Conservation (phyloP, 2,113 vertebrate species). For the Alaudala cheleensis region DNA sequence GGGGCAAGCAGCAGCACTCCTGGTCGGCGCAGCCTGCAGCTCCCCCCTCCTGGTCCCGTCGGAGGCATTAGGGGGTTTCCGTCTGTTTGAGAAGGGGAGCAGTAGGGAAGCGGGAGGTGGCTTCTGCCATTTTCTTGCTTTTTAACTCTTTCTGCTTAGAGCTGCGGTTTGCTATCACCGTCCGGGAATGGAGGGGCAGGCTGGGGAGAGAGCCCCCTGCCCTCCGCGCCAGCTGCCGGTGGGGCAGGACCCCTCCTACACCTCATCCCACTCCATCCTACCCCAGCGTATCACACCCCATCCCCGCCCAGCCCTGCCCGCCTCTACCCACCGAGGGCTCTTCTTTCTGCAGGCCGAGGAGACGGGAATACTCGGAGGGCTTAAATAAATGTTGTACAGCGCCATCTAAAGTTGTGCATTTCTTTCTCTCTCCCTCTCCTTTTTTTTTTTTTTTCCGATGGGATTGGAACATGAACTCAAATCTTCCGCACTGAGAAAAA, state of each 20-base stretch:
- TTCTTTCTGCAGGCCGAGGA: not conserved
- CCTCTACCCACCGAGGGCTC: not conserved
- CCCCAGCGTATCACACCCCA: not conserved
- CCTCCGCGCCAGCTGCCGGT: not conserved
- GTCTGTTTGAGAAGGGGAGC: too few species aligned
- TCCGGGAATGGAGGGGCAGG: not conserved
- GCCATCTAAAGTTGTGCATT: slow-evolving; percentile 54
- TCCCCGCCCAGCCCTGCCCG: not conserved
- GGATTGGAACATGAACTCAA: slow-evolving; percentile 26
- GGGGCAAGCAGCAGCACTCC: too few species aligned
- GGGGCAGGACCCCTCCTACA: not conserved
- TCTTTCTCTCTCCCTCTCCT: not conserved
- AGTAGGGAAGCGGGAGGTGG: not conserved
- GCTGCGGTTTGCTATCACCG: not conserved
- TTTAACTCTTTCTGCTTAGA: not conserved
- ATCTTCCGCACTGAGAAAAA: slow-evolving; percentile 30
- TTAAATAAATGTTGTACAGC: slow-evolving; percentile 58
- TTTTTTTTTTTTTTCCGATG: not conserved
- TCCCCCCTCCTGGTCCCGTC: too few species aligned
- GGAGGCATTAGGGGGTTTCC: too few species aligned
- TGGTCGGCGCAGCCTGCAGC: too few species aligned
- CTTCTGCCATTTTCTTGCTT: not conserved
- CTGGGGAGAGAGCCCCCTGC: not conserved
- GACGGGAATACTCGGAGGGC: not conserved
- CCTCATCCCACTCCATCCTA: not conserved